phyloP scores from a whole-genome alignment of 2,888 invertebrate species.

The Drosophila pullipes region DNA sequence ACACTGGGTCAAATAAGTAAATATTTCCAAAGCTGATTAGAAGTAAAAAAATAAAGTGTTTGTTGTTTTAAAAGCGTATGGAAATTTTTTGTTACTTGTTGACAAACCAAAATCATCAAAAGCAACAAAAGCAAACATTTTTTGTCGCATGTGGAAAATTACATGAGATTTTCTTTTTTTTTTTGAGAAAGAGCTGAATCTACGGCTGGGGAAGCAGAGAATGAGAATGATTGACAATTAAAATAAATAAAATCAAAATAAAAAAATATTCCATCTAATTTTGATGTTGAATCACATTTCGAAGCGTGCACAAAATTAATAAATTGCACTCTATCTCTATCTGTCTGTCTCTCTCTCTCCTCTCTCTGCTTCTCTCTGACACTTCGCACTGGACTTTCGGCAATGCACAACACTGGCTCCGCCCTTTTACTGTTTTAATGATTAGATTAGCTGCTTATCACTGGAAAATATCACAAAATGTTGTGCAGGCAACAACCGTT shows the following conservation, averaged over 20 bases:
- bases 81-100: slow-evolving; percentile 53
- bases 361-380: background rate
- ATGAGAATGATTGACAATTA: slow-evolving; percentile 36
- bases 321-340: slow-evolving; percentile 2
- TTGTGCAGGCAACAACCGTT: background rate
- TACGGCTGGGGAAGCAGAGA: background rate
- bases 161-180: slow-evolving; percentile 37
- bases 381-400: slow-evolving; percentile 36
- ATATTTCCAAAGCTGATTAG: slow-evolving; percentile 49
- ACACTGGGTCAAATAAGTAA: background rate
- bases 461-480: slow-evolving; percentile 22
- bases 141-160: slow-evolving; percentile 46
- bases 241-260: slow-evolving; percentile 1
- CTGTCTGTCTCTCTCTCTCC: background rate
- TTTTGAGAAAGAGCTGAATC: background rate
- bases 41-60: slow-evolving; percentile 2
- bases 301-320: slow-evolving; percentile 39
- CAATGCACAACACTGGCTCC: slow-evolving; percentile 22
- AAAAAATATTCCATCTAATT: slow-evolving; percentile 31
- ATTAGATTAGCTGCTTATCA: slow-evolving; percentile 46
- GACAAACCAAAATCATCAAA: slow-evolving; percentile 28
- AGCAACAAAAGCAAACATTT: slow-evolving; percentile 8
- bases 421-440: background rate
- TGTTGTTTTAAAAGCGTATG: slow-evolving; percentile 48
- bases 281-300: slow-evolving; percentile 40